Evolutionary conservation across 2,113 vertebrate species (phyloP), one percentile per base, ranked within the genome.

Genomic region (Colossoma macropomum): DNA sequence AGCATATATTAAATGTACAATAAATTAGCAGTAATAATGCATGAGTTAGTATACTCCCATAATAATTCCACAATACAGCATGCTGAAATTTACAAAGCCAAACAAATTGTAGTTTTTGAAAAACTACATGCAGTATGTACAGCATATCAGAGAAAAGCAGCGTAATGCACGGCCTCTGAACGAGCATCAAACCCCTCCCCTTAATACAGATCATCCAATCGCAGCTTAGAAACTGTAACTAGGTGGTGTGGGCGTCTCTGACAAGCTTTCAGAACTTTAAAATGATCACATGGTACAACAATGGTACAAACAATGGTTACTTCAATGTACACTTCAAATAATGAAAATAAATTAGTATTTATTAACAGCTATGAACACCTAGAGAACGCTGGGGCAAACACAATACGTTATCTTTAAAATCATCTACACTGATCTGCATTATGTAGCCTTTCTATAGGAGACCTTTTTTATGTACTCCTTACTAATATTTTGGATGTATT

Each of bases 41-140:
- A 15, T 62, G 11, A 71, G 76, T 69, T 59, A 62, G n/a, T 16
- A 81, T 74, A 45, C 84, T 82, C 85, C 85, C 85, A 86, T 79
- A 70, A 52, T 16, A 9, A 38, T 73, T 60, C 52, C n/a, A 50
- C 32, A 28, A 68, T 32, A 59, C 25, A 56, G 50, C 54, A 78
- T 59, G 52, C 32, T 32, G 28, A 77, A 82, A 45, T 25, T 48
- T 0, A 30, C 4, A 77, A 50, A 38, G 10, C 30, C 23, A 19
- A 52, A 34, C 23, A 19, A 52, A 34, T 45, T 41, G 10, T 68
- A 27, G 34, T 59, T 32, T 6, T 38, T 34, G 41, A 71, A 71
- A 71, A 60, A 48, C 62, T 60, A 66, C 73, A 45, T 77, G 34
- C 11, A 28, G 27, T 50, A 68, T 38, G 21, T 60, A 79, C 8